Conservation (phyloP, 2,797 vertebrate species). For the Sebastiscus tertius region DNA sequence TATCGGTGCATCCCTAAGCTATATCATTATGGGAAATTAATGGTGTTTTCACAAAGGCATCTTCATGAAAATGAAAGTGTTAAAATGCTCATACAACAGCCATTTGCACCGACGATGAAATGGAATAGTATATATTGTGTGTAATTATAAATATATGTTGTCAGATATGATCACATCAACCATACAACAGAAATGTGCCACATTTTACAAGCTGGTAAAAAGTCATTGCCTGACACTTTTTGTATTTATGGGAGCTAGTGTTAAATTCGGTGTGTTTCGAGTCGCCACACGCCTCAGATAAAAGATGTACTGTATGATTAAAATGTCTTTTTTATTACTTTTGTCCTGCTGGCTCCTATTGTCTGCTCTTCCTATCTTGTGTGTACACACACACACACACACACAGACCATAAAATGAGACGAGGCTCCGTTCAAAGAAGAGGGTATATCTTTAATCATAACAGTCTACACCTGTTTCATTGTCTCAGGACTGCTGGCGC, state of each 20-base stretch:
- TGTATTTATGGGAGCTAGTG: constrained; percentile 25
- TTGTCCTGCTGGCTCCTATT: constrained; percentile 5
- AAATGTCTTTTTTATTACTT: constrained; percentile 53
- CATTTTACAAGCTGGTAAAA: constrained; percentile 39
- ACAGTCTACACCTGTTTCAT: constrained; percentile 52
- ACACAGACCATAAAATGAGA: constrained; percentile 2
- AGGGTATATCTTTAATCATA: constrained; percentile 5
- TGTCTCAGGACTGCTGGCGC: constrained; percentile 43
- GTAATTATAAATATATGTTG: constrained; percentile 3
- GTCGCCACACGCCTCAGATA: constrained; percentile 55
- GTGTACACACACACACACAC: not conserved
- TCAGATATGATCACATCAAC: constrained; percentile 19
- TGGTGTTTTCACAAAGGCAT: not conserved
- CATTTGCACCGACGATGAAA: constrained; percentile 37
- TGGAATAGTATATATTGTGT: constrained; percentile 33
- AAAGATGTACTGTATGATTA: constrained; percentile 69
- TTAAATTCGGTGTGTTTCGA: constrained; percentile 21
- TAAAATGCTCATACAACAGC: constrained; percentile 29
- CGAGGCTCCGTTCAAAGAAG: not conserved
- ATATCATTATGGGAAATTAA: not conserved
- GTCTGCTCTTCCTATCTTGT: not conserved
- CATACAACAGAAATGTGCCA: constrained; percentile 13
- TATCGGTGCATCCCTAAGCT: not conserved
- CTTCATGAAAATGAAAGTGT: not conserved
- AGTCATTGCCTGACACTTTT: constrained; percentile 17